Evolutionary conservation across 1,140 invertebrate species (phyloP).

Genomic region (Drosophila ananassae): DNA sequence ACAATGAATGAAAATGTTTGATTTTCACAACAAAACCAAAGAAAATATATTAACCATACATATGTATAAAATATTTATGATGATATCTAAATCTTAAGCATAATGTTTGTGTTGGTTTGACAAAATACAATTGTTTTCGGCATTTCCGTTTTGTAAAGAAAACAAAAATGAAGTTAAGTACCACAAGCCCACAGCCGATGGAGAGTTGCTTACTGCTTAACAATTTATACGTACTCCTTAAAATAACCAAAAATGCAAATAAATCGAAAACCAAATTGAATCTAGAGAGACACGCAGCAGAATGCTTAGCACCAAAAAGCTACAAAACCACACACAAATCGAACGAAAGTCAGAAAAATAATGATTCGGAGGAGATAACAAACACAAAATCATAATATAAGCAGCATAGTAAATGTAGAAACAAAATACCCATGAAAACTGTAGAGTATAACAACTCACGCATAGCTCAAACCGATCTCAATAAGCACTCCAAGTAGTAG

Average conservation of each 20-base stretch:
- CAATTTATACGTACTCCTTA: conserved; percentile 41
- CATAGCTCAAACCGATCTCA: conserved; percentile 45
- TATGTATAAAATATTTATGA: conserved; percentile 51
- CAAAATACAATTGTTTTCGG: not conserved
- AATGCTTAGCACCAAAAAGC: conserved; percentile 78
- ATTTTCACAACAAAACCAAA: conserved; percentile 5
- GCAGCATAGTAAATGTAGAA: conserved; percentile 54
- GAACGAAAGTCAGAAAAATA: conserved; percentile 43
- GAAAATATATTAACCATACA: conserved; percentile 26
- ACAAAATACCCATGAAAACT: conserved; percentile 39
- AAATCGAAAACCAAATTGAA: conserved; percentile 47
- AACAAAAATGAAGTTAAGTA: conserved; percentile 18
- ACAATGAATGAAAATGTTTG: not conserved
- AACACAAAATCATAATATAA: conserved; percentile 36
- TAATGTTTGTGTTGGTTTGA: conserved; percentile 10
- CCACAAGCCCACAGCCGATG: conserved; percentile 2
- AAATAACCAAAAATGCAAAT: conserved; percentile 22
- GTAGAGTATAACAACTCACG: conserved; percentile 42
- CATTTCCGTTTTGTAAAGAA: conserved; percentile 38
- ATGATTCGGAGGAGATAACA: conserved; percentile 31
- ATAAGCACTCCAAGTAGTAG: conserved; percentile 28
- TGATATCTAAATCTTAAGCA: conserved; percentile 29
- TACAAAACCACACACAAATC: conserved; percentile 68
- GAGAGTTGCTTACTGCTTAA: conserved; percentile 47
- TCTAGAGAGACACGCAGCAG: conserved; percentile 72